A percentile compares a stretch with the other conserved stretches of the same genome.
Evolutionary conservation across 1,140 invertebrate genomes (phyloP).

Genomic region (Tetragnatha versicolor): DNA sequence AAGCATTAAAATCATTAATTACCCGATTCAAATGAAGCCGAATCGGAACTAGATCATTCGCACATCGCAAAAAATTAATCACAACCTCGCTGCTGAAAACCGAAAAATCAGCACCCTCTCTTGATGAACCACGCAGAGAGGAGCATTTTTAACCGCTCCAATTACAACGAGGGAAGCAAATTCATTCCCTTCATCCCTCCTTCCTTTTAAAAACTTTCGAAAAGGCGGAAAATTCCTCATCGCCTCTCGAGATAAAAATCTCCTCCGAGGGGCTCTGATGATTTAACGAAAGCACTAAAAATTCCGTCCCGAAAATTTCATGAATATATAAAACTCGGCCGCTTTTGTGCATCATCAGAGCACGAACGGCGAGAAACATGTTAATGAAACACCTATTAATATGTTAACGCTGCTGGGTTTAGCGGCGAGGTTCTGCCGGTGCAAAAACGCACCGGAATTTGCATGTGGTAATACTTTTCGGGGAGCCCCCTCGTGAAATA

Average conservation of each 20-base stretch:
- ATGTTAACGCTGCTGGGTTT: constrained; percentile 43
- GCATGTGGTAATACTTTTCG: constrained; percentile 55
- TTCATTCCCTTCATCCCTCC: not conserved
- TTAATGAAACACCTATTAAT: constrained; percentile 56
- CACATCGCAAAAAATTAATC: too few species aligned
- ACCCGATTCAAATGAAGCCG: too few species aligned
- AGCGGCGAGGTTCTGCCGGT: not conserved
- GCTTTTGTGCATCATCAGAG: not conserved
- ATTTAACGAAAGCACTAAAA: constrained; percentile 55
- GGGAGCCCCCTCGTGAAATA: constrained; percentile 28
- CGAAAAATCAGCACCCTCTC: too few species aligned
- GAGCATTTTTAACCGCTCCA: too few species aligned
- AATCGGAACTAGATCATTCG: too few species aligned
- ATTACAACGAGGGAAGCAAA: not conserved
- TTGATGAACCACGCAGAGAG: too few species aligned
- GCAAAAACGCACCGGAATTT: constrained; percentile 39
- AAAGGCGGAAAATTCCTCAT: constrained; percentile 29
- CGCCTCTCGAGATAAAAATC: constrained; percentile 25
- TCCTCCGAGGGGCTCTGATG: constrained; percentile 2
- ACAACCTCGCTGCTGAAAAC: too few species aligned
- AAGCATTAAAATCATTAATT: too few species aligned
- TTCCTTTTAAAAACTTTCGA: constrained; percentile 27
- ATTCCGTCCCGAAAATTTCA: constrained; percentile 43
- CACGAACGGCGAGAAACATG: constrained; percentile 8
- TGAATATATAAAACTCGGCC: constrained; percentile 41